A percentile compares a stretch with the other conserved stretches of the same genome.
These are phyloP conservation scores for Sciurus niger DNA, from an alignment of 2,113 vertebrate genomes.

Conservation along the genomic window DNA sequence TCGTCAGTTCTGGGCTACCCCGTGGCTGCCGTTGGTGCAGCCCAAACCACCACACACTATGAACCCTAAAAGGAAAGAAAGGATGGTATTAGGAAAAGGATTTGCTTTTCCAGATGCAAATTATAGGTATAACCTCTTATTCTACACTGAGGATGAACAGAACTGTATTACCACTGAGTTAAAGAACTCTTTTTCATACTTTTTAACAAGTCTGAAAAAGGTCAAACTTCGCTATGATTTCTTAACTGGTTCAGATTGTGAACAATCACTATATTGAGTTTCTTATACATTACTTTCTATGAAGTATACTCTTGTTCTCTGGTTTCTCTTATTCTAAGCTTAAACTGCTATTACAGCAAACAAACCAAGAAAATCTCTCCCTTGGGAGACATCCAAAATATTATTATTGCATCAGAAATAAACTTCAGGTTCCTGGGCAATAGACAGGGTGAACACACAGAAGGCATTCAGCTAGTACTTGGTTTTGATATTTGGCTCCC, in stretches of 20 bases:
- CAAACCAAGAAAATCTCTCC: conserved; percentile 59
- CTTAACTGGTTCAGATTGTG: background rate
- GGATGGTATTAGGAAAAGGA: background rate
- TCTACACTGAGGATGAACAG: background rate
- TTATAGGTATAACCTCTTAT: conserved; percentile 7
- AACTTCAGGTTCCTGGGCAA: conserved; percentile 55
- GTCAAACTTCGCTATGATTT: background rate
- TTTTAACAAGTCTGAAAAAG: background rate
- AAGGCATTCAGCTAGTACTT: conserved; percentile 31
- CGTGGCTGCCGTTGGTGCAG: background rate
- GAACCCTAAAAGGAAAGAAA: conserved; percentile 48
- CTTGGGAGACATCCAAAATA: conserved; percentile 41
- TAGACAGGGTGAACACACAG: conserved; percentile 9
- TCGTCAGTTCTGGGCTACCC: background rate
- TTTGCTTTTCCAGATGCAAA: conserved; percentile 72
- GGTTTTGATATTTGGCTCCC: background rate
- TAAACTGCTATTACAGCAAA: conserved; percentile 57
- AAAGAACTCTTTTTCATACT: background rate
- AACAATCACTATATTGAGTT: background rate
- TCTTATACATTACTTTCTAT: background rate
- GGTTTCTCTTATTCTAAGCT: conserved; percentile 42
- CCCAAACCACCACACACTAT: background rate
- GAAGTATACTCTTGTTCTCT: conserved; percentile 27
- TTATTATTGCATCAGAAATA: conserved; percentile 54
- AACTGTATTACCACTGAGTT: background rate